These are phyloP conservation scores for Agrochola lota DNA, from an alignment of 2,888 invertebrate species.

Conservation along the genomic window DNA sequence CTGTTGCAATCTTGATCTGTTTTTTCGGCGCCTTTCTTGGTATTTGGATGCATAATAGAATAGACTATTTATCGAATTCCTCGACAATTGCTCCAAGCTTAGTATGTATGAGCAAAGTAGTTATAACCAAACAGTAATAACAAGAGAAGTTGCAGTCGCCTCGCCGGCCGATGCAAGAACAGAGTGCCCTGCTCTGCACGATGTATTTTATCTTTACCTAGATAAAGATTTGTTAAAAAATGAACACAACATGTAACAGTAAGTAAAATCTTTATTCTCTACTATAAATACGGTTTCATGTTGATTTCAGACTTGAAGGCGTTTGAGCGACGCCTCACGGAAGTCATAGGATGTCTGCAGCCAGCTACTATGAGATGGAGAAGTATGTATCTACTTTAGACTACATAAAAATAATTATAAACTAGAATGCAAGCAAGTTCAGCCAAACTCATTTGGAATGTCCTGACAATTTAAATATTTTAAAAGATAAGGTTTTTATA, in stretches of 20 bases:
- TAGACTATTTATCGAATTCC: background rate
- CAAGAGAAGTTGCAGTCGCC: background rate
- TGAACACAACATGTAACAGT: background rate
- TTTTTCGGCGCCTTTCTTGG: constrained; percentile 1
- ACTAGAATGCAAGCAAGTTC: background rate
- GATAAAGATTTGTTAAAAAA: background rate
- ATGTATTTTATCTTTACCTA: background rate
- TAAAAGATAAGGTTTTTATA: constrained; percentile 9
- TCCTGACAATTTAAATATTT: background rate
- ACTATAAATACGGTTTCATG: background rate
- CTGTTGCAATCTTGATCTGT: background rate
- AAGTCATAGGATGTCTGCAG: constrained; percentile 98
- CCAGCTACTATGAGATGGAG: constrained; percentile 99
- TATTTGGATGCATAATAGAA: background rate
- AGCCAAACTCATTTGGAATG: background rate
- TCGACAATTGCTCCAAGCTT: background rate
- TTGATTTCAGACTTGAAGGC: constrained; percentile 96
- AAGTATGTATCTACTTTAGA: constrained; percentile 91
- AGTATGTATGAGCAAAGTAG: background rate
- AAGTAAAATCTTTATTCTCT: background rate
- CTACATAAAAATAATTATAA: background rate
- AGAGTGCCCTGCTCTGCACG: no score
- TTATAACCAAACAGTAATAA: background rate
- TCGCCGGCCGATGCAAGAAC: background rate
- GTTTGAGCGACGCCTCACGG: constrained; percentile 98